Conservation (phyloP, 2,797 vertebrate genomes). For the Lagorchestes hirsutus region DNA sequence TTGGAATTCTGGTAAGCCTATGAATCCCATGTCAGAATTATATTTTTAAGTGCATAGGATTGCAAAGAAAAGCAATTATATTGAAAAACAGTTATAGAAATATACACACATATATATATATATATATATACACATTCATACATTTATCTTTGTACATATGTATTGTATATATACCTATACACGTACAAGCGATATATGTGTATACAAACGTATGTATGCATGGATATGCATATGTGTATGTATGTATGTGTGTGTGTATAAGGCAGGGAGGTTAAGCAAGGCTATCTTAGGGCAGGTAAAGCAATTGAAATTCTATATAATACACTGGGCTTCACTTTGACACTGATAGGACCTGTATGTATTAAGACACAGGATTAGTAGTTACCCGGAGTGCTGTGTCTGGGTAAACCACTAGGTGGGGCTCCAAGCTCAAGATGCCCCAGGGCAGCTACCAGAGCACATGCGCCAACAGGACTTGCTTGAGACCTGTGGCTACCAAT, state of each 20-base stretch:
- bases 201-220: too few relatives aligned
- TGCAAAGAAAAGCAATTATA: not conserved
- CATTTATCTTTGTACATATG: not conserved
- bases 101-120: not conserved
- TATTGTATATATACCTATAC: too few relatives aligned
- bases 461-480: not conserved
- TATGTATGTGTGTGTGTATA: too few relatives aligned
- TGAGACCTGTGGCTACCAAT: not conserved
- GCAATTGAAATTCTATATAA: not conserved
- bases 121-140: not conserved
- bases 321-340: not conserved
- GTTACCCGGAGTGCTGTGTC: not conserved
- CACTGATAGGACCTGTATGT: not conserved
- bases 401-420: not conserved
- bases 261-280: not conserved
- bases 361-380: not conserved
- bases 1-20: not conserved
- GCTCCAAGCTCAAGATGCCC: not conserved
- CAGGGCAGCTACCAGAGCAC: not conserved
- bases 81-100: not conserved
- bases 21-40: not conserved
- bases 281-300: not conserved
- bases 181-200: too few relatives aligned
- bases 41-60: not conserved
- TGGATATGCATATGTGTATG: too few relatives aligned